These are phyloP conservation scores for Apeira syringaria DNA, from an alignment of 2,888 invertebrate species.

Conservation along the genomic window DNA sequence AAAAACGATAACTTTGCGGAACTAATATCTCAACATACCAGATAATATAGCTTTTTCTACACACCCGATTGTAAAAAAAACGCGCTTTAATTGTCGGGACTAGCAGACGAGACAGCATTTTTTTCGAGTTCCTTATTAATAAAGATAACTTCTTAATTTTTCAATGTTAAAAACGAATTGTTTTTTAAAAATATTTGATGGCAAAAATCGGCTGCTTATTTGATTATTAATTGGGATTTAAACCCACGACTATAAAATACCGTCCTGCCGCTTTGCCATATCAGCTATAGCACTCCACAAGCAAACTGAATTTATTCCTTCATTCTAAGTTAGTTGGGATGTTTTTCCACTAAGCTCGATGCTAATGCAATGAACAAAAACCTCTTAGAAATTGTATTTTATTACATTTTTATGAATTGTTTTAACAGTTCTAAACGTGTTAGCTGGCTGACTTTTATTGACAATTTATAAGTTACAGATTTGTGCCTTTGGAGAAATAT, in stretches of 20 bases:
- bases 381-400: conserved; percentile 3
- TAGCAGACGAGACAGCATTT: conserved; percentile 19
- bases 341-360: no score
- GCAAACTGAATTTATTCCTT: no score
- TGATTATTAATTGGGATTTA: no score
- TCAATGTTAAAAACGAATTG: no score
- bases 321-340: no score
- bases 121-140: conserved; percentile 6
- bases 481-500: conserved; percentile 12
- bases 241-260: no score
- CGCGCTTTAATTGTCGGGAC: conserved; percentile 44
- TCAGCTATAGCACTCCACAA: no score
- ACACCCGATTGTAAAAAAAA: conserved; percentile 50
- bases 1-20: conserved; percentile 69
- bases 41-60: conserved; percentile 57
- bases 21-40: conserved; percentile 65
- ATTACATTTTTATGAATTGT: conserved; percentile 1
- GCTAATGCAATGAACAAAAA: no score
- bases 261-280: no score
- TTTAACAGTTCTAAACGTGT: conserved; percentile 5
- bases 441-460: conserved; percentile 13
- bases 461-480: conserved; percentile 14
- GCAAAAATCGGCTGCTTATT: no score
- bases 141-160: no score
- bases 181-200: no score